Conservation (phyloP, 2,888 invertebrate species). For the Pristionchus fissidentatus region DNA sequence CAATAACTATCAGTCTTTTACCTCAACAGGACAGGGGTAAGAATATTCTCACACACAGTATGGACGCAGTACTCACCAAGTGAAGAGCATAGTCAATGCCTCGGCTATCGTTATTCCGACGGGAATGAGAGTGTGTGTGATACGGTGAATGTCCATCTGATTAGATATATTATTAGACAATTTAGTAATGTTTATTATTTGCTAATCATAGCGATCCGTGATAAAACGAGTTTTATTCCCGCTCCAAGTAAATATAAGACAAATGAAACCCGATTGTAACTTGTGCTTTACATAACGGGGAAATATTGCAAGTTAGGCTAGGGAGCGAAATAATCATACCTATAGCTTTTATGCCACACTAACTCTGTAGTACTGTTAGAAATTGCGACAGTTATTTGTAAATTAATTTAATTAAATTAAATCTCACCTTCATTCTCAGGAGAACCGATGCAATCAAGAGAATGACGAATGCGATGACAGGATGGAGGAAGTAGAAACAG, state of each 20-base stretch:
- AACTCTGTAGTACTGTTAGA: no score
- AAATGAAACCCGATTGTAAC: no score
- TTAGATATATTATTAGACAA: no score
- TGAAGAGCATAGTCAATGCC: conserved; percentile 51
- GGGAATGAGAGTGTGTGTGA: conserved; percentile 53
- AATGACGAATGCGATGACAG: conserved; percentile 48
- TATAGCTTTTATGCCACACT: no score
- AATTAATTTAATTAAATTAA: neutral
- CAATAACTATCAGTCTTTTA: no score
- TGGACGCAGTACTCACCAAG: conserved; percentile 51
- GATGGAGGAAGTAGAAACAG: conserved; percentile 51
- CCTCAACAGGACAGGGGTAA: neutral
- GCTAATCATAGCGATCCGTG: no score
- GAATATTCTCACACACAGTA: no score
- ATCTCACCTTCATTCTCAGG: conserved; percentile 11
- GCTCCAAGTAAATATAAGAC: no score
- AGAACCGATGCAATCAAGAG: conserved; percentile 38
- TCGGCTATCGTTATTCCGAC: conserved; percentile 61
- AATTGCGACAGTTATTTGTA: no score
- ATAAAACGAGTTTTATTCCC: neutral
- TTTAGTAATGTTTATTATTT: no score
- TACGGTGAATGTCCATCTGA: conserved; percentile 55
- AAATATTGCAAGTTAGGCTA: neutral
- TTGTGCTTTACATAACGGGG: no score
- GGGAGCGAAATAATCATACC: no score